phyloP scores from a whole-genome alignment of 2,888 invertebrate species.

The Parelbella ahira region DNA sequence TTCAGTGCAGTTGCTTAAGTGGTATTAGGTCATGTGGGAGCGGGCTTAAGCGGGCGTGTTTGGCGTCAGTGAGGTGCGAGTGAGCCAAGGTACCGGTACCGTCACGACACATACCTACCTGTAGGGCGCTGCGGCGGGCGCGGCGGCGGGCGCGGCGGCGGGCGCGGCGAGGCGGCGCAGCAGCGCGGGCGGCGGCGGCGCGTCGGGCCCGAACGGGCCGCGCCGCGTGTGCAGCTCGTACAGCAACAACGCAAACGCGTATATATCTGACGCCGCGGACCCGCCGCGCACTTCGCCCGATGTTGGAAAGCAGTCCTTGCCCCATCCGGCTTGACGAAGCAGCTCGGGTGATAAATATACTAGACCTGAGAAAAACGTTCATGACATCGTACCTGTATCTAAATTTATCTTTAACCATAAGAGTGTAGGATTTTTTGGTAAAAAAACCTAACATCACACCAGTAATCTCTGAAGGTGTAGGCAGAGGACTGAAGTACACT shows the following conservation, averaged over 20 bases:
- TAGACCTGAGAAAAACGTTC: conserved; percentile 72
- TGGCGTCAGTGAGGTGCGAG: no score
- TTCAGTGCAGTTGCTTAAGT: no score
- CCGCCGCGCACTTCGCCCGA: conserved; percentile 68
- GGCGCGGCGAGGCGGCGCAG: conserved; percentile 81
- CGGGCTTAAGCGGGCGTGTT: no score
- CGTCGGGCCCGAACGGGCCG: conserved; percentile 90
- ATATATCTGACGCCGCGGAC: conserved; percentile 89
- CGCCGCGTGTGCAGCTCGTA: conserved; percentile 93
- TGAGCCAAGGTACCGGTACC: not conserved
- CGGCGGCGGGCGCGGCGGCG: no score
- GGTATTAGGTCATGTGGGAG: no score
- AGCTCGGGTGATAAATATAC: conserved; percentile 92
- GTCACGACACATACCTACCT: conserved; percentile 80
- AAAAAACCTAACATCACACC: no score
- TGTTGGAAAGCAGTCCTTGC: conserved; percentile 44
- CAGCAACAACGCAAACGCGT: conserved; percentile 92
- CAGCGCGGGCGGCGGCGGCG: conserved; percentile 83
- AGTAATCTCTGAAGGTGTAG: no score
- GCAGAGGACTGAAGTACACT: no score
- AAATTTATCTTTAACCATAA: no score
- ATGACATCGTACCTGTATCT: no score
- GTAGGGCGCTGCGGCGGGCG: no score
- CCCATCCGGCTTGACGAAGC: conserved; percentile 77
- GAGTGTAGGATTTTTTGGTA: no score